phyloP scores from a whole-genome alignment of 2,888 invertebrate genomes.

The Xestia ashworthii region DNA sequence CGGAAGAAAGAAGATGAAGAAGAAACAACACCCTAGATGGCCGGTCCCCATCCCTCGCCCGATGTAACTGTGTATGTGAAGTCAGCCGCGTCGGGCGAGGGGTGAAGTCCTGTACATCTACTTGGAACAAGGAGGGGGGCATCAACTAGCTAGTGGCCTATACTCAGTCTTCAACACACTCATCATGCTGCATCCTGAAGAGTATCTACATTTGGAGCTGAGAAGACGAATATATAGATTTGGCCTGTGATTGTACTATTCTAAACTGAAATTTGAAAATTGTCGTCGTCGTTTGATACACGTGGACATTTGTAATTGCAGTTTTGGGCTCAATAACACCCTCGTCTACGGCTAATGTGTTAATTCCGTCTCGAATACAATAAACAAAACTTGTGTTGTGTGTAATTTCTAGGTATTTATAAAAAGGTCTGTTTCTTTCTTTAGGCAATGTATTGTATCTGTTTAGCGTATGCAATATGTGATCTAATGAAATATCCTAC shows the following conservation, averaged over 20 bases:
- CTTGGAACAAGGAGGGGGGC: too few species aligned
- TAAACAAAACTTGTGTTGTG: not conserved
- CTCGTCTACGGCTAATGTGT: too few species aligned
- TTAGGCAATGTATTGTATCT: not conserved
- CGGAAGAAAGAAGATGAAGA: not conserved
- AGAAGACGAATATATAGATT: not conserved
- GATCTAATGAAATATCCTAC: not conserved
- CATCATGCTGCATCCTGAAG: not conserved
- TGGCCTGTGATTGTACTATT: too few species aligned
- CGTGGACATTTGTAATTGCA: too few species aligned
- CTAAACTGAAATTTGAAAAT: too few species aligned
- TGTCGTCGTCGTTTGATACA: too few species aligned
- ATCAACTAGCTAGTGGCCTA: not conserved
- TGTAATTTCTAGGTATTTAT: not conserved
- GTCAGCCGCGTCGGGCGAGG: slow-evolving; percentile 33
- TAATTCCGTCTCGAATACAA: too few species aligned
- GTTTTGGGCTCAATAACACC: too few species aligned
- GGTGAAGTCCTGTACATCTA: not conserved
- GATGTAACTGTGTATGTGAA: slow-evolving; percentile 10
- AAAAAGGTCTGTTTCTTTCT: not conserved
- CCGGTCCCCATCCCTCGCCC: slow-evolving; percentile 4
- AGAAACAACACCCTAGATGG: not conserved
- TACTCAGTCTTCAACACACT: not conserved
- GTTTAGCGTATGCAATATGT: not conserved
- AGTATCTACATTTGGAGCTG: not conserved